Percentiles rank a stretch among this genome's conserved stretches.
Conservation (phyloP, 2,113 vertebrate species). For the Pomatorhinus ruficollis region DNA sequence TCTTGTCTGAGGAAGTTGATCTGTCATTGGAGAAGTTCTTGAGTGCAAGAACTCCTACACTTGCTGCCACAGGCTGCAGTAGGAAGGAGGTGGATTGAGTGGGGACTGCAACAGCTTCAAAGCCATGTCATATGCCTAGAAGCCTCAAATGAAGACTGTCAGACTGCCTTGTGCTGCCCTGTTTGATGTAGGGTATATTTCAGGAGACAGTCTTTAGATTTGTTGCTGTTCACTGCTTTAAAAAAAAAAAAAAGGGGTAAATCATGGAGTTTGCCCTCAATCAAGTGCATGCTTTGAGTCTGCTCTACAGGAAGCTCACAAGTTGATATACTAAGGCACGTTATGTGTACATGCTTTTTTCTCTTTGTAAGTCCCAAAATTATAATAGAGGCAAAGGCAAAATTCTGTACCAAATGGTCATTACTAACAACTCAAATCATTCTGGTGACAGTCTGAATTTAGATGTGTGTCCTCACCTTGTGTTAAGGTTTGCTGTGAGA, state of each 20-base stretch:
- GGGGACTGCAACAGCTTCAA: neutral
- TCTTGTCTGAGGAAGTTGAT: neutral
- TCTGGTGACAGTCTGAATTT: neutral
- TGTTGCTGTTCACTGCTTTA: neutral
- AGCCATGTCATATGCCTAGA: neutral
- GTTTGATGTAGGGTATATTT: neutral
- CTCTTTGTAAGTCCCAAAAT: neutral
- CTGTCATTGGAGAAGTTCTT: neutral
- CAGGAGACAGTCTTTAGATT: neutral
- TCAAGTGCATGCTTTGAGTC: neutral
- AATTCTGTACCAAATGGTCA: neutral
- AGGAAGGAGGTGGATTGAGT: neutral
- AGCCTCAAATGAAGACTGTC: neutral
- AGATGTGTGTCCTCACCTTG: neutral
- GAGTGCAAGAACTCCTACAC: neutral
- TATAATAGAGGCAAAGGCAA: neutral
- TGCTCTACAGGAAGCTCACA: neutral
- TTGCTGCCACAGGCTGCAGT: neutral
- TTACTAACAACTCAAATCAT: neutral
- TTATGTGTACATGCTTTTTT: neutral
- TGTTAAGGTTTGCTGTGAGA: neutral
- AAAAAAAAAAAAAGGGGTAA: neutral
- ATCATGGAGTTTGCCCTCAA: neutral
- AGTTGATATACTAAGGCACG: neutral
- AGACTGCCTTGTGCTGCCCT: neutral